These are phyloP conservation scores for Drosophila sechellia DNA, from an alignment of 1,140 invertebrate species.

Conservation along the genomic window DNA sequence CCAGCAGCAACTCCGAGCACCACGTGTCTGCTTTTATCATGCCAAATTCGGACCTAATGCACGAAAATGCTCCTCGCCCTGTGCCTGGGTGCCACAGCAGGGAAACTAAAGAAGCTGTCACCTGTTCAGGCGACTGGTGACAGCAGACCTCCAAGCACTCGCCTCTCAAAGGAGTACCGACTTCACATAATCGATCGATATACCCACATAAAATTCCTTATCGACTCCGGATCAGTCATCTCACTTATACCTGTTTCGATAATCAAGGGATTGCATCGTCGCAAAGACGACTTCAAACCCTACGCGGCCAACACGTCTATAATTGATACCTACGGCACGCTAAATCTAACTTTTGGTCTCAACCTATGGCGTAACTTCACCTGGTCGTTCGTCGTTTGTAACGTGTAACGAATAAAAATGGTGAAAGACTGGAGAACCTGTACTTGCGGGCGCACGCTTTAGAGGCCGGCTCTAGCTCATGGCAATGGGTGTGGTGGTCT, in stretches of 20 bases:
- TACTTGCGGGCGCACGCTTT: no score
- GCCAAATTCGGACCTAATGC: not conserved
- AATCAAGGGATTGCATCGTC: not conserved
- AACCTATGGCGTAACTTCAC: not conserved
- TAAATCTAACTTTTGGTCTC: no score
- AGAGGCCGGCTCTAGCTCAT: no score
- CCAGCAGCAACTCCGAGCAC: no score
- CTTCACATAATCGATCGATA: not conserved
- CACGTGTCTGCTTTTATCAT: not conserved
- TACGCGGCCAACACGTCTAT: no score
- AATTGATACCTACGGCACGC: no score
- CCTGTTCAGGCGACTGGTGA: not conserved
- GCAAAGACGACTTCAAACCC: not conserved
- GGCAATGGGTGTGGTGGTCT: no score
- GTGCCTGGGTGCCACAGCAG: not conserved
- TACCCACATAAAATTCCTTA: not conserved
- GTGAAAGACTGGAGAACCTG: no score
- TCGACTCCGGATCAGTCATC: not conserved
- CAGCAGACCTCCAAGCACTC: not conserved
- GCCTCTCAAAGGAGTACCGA: no score
- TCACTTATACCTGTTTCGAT: not conserved
- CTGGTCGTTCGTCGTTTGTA: no score
- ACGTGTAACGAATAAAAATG: no score
- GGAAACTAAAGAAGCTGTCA: conserved; percentile 1
- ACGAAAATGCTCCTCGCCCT: not conserved